Evolutionary conservation across 1,140 invertebrate genomes (phyloP).

Genomic region (Ostrea denselamellosa): DNA sequence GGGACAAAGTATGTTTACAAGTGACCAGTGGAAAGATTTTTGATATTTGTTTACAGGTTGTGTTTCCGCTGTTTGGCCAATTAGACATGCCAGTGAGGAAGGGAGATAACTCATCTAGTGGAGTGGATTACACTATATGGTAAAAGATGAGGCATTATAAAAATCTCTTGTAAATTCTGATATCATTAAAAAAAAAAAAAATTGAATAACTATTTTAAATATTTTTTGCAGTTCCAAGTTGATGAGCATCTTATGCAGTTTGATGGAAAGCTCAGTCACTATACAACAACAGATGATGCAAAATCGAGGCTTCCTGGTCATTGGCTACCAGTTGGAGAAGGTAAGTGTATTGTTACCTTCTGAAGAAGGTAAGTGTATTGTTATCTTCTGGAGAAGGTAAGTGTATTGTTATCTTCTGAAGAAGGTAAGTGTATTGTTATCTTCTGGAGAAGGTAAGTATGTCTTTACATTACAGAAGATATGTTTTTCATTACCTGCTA

Average conservation of each 20-base stretch:
- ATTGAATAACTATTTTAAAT: background rate
- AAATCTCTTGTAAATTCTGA: background rate
- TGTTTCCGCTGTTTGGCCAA: constrained; percentile 98
- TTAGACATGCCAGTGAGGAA: constrained; percentile 88
- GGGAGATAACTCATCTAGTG: constrained; percentile 65
- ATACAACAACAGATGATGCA: constrained; percentile 99
- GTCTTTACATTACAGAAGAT: no score
- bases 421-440: no score
- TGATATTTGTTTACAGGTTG: constrained; percentile 81
- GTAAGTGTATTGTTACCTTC: constrained; percentile 60
- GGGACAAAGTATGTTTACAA: no score
- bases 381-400: no score
- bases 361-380: no score
- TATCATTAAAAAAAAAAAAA: background rate
- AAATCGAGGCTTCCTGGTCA: constrained; percentile 97
- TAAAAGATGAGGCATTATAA: constrained; percentile 62
- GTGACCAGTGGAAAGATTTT: no score
- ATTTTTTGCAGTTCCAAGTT: constrained; percentile 92
- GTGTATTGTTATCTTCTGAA: no score
- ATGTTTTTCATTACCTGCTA: no score
- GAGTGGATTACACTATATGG: constrained; percentile 80
- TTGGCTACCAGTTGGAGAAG: constrained; percentile 97
- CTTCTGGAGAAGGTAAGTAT: no score
- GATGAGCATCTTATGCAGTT: constrained; percentile 97
- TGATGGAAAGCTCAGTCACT: constrained; percentile 96